Conservation (phyloP, 2,888 invertebrate genomes). For the Calliphora vomitoria region DNA sequence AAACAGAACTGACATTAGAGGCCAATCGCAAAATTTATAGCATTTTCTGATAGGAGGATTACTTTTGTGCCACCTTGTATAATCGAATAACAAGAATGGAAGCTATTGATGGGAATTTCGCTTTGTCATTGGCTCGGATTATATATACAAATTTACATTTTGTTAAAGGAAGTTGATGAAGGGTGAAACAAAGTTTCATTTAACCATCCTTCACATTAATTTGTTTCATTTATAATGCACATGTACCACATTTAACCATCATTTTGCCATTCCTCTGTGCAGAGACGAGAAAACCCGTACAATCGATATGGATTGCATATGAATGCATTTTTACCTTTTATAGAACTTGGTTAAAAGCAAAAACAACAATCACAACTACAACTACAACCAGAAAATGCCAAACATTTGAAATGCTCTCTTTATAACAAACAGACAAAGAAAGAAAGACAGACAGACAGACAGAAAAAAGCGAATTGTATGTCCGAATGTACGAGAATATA, state of each 20-base stretch:
- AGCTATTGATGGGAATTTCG: too few species aligned
- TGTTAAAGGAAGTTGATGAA: too few species aligned
- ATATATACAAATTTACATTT: too few species aligned
- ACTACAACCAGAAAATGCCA: slow-evolving; percentile 33
- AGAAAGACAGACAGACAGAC: slow-evolving; percentile 5
- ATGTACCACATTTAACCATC: slow-evolving; percentile 41
- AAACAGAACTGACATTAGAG: too few species aligned
- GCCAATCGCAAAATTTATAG: too few species aligned
- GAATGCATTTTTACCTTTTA: slow-evolving; percentile 57
- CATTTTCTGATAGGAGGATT: too few species aligned
- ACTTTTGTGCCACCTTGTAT: too few species aligned
- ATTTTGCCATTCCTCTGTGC: slow-evolving; percentile 20
- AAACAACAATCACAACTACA: background rate
- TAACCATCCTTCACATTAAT: background rate
- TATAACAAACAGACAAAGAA: slow-evolving; percentile 12
- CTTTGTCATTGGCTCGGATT: too few species aligned
- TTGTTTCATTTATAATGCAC: slow-evolving; percentile 26
- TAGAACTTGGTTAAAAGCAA: slow-evolving; percentile 22
- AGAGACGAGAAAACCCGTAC: background rate
- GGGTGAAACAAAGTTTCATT: background rate
- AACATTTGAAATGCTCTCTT: slow-evolving; percentile 38
- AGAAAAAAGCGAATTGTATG: slow-evolving; percentile 17
- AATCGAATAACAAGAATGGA: too few species aligned
- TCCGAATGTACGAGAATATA: slow-evolving; percentile 32
- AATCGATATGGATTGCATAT: slow-evolving; percentile 34